These are phyloP conservation scores for Caenorhabditis japonica DNA, from an alignment of 2,888 invertebrate species.

Conservation along the genomic window DNA sequence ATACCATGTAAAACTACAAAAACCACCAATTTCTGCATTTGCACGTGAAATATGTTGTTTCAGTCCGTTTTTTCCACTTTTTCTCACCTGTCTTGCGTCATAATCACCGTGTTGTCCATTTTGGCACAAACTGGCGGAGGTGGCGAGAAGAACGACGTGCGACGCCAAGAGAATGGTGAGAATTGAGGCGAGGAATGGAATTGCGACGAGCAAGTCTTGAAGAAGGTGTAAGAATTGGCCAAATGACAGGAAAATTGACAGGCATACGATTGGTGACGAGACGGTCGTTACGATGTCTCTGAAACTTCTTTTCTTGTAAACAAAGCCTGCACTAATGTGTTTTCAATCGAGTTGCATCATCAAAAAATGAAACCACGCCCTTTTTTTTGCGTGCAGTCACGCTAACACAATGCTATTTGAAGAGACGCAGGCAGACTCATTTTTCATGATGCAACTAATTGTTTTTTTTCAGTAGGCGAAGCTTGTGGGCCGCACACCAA, in stretches of 20 bases:
- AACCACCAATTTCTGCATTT: too few species aligned
- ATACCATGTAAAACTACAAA: too few species aligned
- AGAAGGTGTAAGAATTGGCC: slow-evolving; percentile 41
- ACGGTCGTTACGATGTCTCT: slow-evolving; percentile 31
- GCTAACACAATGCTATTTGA: neutral
- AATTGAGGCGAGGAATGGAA: slow-evolving; percentile 36
- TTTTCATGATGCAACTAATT: neutral
- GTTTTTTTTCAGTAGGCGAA: neutral
- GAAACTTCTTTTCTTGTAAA: slow-evolving; percentile 3
- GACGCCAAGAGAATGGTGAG: slow-evolving; percentile 37
- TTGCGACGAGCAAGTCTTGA: slow-evolving; percentile 50
- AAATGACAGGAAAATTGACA: slow-evolving; percentile 29
- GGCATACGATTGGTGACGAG: slow-evolving; percentile 22
- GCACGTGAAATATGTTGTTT: too few species aligned
- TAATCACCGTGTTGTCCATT: slow-evolving; percentile 49
- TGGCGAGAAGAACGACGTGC: slow-evolving; percentile 33
- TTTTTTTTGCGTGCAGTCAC: too few species aligned
- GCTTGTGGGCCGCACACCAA: too few species aligned
- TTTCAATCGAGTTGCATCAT: too few species aligned
- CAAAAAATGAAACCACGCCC: neutral
- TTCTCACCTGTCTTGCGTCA: slow-evolving; percentile 34
- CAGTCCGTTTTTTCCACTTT: neutral
- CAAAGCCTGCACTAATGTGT: neutral
- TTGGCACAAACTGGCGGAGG: slow-evolving; percentile 35
- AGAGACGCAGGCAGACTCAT: neutral